These are phyloP conservation scores for Nephrocerus scutellatus DNA, from an alignment of 2,888 invertebrate genomes.

Conservation along the genomic window DNA sequence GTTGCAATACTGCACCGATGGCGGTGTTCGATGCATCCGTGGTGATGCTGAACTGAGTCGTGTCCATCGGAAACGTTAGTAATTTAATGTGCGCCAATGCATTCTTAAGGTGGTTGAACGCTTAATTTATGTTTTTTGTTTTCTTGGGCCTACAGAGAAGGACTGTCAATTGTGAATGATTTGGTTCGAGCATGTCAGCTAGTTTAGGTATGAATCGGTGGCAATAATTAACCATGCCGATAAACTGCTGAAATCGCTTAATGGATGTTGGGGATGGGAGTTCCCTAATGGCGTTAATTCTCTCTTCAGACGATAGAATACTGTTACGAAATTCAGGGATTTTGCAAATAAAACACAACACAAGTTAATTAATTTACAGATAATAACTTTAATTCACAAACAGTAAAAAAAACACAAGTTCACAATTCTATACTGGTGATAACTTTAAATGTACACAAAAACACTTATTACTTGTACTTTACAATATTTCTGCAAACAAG, in stretches of 20 bases:
- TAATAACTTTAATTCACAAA: too few species aligned
- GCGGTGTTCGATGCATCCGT: slow-evolving; percentile 35
- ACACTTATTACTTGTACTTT: too few species aligned
- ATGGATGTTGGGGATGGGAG: too few species aligned
- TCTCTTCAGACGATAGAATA: slow-evolving; percentile 5
- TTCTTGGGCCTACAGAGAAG: too few species aligned
- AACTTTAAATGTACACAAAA: too few species aligned
- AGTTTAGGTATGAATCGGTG: slow-evolving; percentile 3
- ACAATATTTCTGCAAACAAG: too few species aligned
- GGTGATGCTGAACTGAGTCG: not conserved
- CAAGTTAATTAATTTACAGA: too few species aligned
- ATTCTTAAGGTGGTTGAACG: not conserved
- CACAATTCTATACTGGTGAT: too few species aligned
- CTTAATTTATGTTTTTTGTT: too few species aligned
- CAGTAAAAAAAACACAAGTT: too few species aligned
- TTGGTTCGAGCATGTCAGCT: not conserved
- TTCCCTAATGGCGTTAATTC: slow-evolving; percentile 5
- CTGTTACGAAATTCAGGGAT: too few species aligned
- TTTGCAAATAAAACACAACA: too few species aligned
- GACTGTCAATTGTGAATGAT: not conserved
- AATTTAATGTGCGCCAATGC: not conserved
- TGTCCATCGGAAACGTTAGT: not conserved
- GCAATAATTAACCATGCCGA: slow-evolving; percentile 1
- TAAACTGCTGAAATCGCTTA: not conserved
- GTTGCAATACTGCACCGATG: slow-evolving; percentile 40